These are phyloP conservation scores for Chironomus tentans DNA, from an alignment of 2,888 invertebrate genomes.

Conservation along the genomic window DNA sequence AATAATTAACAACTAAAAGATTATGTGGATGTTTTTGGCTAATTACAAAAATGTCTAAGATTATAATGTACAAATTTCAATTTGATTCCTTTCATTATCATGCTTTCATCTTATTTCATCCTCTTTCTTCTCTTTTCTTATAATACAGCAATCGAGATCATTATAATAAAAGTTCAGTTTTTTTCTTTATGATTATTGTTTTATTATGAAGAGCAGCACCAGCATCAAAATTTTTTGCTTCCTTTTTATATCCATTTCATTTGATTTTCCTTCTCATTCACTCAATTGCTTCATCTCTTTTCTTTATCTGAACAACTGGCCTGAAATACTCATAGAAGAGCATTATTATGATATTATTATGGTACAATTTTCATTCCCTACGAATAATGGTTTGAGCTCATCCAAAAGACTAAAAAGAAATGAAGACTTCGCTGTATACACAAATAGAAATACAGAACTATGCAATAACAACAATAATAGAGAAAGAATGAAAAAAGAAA, in stretches of 20 bases:
- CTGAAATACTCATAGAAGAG: not conserved
- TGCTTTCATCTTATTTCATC: not conserved
- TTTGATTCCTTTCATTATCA: not conserved
- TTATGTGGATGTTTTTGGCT: not conserved
- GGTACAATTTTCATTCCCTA: constrained; percentile 5
- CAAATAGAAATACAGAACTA: not conserved
- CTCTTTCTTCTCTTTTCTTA: not conserved
- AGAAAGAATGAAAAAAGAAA: not conserved
- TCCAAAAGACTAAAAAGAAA: not conserved
- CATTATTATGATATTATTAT: constrained; percentile 22
- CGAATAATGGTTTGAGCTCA: not conserved
- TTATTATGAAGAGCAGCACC: constrained; percentile 21
- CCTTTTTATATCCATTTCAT: not conserved
- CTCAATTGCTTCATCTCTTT: not conserved
- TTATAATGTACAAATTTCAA: constrained; percentile 7
- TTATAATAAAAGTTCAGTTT: constrained; percentile 22
- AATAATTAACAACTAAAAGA: not conserved
- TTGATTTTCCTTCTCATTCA: not conserved
- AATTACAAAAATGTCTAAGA: not conserved
- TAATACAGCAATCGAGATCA: constrained; percentile 18
- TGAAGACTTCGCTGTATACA: not conserved
- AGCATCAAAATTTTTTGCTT: not conserved
- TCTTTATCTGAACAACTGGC: constrained; percentile 12
- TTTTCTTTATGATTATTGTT: constrained; percentile 22
- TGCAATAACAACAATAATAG: not conserved